Evolutionary conservation across 2,888 invertebrate genomes (phyloP), one percentile per base, ranked within the genome.

Genomic region (Zootermopsis nevadensis): DNA sequence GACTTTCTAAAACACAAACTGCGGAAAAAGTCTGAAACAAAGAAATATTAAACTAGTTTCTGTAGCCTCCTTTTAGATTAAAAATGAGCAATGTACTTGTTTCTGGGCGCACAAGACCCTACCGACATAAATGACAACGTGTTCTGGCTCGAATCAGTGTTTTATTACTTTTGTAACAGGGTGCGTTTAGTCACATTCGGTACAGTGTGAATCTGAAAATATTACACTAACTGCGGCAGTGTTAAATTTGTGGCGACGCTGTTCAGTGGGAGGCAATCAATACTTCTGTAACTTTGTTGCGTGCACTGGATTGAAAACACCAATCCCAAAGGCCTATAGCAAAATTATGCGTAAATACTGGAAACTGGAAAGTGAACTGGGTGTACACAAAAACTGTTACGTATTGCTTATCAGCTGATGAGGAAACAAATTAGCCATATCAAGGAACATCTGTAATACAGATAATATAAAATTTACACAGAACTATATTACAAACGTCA

Each of bases 311-410:
- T 3, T 33, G 69, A 33, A 33, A 69, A 69, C 69, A 69, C 69
- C 31, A 69, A 33, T 69, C 33, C 69, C 69, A 69, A 24, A 31
- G 69, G 4, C 33, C 69, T 69, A 2, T 69, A 69, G 33, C 33
- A 33, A 69, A 69, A 69, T 69, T 69, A 69, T 69, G 33, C 69
- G 69, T 31, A 69, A 69, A 69, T 33, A 69, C 69, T 33, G 69
- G 33, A 69, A 33, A 69, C 33, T 69, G 69, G 33, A 69, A 69
- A 33, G 69, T 31, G 31, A 33, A 69, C 33, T 27, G 31, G 33
- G 69, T 69, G 33, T 60, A 60, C 60, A 60, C 7, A 60, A 12
- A 4, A 24, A 60, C 27, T 27, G 60, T 27, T 27, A 60, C 27
- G 12, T 27, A 15, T 19, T 6, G 48, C 48, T 19, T 19, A 60